Conservation (phyloP, 2,888 invertebrate genomes). For the Lasioglossum villosulum region DNA sequence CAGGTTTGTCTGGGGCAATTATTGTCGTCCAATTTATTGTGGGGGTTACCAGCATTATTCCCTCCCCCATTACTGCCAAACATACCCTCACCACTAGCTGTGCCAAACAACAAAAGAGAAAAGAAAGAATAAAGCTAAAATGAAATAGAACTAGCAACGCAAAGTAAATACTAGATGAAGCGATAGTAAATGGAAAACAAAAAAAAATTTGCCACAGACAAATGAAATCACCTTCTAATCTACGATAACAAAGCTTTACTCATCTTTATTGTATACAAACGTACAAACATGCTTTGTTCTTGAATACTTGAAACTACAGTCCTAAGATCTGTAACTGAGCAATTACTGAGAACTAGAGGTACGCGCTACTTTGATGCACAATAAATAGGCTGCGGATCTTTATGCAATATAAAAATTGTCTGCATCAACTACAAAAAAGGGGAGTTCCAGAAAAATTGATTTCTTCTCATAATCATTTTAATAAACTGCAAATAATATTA, state of each 20-base stretch:
- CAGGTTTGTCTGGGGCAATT: conserved; percentile 82
- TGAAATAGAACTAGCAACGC: conserved; percentile 69
- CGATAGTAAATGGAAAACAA: conserved; percentile 35
- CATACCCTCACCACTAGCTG: conserved; percentile 83
- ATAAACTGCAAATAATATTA: not conserved
- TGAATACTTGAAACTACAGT: conserved; percentile 8
- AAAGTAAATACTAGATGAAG: conserved; percentile 62
- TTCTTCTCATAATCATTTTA: not conserved
- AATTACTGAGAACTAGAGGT: conserved; percentile 8
- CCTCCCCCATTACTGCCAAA: conserved; percentile 81
- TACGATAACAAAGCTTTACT: conserved; percentile 47
- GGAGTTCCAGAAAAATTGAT: not conserved
- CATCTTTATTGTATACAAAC: conserved; percentile 2
- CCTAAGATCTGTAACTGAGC: not conserved
- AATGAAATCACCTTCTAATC: conserved; percentile 40
- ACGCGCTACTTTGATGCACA: not conserved
- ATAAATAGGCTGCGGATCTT: conserved; percentile 15
- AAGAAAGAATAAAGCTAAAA: conserved; percentile 73
- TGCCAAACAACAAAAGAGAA: conserved; percentile 78
- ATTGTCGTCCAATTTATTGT: conserved; percentile 82
- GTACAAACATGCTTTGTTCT: conserved; percentile 45
- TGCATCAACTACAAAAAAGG: not conserved
- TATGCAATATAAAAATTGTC: not conserved
- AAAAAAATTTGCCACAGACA: conserved; percentile 15
- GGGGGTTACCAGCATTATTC: conserved; percentile 81